Conservation (phyloP, 1,140 invertebrate genomes). For the Leptinotarsa lineolata region DNA sequence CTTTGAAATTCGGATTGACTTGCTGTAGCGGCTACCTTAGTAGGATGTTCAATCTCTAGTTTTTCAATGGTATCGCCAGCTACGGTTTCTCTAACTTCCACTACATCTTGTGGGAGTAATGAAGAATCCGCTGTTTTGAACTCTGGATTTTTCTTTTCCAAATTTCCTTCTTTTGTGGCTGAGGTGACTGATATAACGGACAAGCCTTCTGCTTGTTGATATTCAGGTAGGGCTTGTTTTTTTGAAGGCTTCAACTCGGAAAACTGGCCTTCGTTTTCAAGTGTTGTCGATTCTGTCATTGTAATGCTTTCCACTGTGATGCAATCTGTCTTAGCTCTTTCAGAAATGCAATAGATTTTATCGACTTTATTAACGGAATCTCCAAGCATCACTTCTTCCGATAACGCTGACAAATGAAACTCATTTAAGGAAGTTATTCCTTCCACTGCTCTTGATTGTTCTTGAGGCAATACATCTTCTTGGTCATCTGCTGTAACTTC, state of each 20-base stretch:
- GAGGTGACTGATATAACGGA: constrained; percentile 59
- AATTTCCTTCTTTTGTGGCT: constrained; percentile 59
- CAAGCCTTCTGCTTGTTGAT: constrained; percentile 59
- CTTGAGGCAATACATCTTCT: constrained; percentile 57
- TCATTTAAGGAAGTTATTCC: constrained; percentile 59
- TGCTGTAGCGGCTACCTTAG: constrained; percentile 39
- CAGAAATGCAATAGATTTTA: constrained; percentile 48
- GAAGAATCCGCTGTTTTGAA: constrained; percentile 45
- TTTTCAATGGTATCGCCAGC: constrained; percentile 47
- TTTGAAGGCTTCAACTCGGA: constrained; percentile 51
- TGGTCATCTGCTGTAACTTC: constrained; percentile 60
- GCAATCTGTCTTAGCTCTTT: constrained; percentile 55
- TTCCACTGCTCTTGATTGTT: constrained; percentile 54
- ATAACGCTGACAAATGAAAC: constrained; percentile 59
- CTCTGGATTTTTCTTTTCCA: constrained; percentile 51
- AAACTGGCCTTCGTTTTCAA: constrained; percentile 62
- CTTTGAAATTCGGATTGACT: constrained; percentile 49
- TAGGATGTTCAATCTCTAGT: constrained; percentile 38
- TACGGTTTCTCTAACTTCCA: constrained; percentile 46
- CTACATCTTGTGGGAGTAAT: constrained; percentile 46
- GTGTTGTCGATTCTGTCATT: constrained; percentile 49
- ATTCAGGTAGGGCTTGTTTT: constrained; percentile 56
- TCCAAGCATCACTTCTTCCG: constrained; percentile 55
- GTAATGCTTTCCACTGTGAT: constrained; percentile 58
- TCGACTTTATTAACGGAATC: constrained; percentile 35